Base-by-base conservation (phyloP, 2,797 vertebrate genomes). In the Cetoscarus ocellatus region DNA sequence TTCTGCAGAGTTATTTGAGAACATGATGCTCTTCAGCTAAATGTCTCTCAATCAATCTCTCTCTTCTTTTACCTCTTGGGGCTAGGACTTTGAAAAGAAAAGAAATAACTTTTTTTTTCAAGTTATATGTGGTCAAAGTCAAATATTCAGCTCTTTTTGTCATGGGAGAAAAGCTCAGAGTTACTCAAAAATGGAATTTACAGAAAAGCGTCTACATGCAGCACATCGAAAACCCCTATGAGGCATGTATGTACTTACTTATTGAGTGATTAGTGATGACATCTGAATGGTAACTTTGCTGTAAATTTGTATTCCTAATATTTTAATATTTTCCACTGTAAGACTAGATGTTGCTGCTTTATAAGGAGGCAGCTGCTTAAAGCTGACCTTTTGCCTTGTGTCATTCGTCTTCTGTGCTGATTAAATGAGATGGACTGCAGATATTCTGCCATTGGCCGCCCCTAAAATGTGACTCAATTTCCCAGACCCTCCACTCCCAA, bases 1-100 rank as follows among this genome's bases (percentile, higher is more conserved):
- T 91, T 88, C 86, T 90, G 75, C 59, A 80, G 59, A 81, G 68
- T 86, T 85, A 88, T 86, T 85, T 70, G 82, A 89, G 64, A 79
- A 76, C 67, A 61, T 35, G 48, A 40, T 51, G 39, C 62, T 72
- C 61, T 73, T 76, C 53, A 54, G 64, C 60, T 73, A 52, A 54
- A 7, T 51, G 10, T 53, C 27, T 54, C 13, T 59, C 15, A 45
- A 13, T 62, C 18, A 43, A 10, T 42, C 19, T 62, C 13, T 55
- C 38, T 51, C 54, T 50, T 39, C 54, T 39, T 55, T 62, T 45
- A 50, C 36, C 64, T 44, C 66, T 63, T 34, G 49, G 45, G 74
- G 62, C 60, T 34, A 59, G 50, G 59, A 64, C 64, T 75, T 61
- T 17, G 56, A 61, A 60, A 70, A 82, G 36, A 77, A 77, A 75